Evolutionary conservation across 2,888 invertebrate species (phyloP).

Genomic region (Machimus atricapillus): DNA sequence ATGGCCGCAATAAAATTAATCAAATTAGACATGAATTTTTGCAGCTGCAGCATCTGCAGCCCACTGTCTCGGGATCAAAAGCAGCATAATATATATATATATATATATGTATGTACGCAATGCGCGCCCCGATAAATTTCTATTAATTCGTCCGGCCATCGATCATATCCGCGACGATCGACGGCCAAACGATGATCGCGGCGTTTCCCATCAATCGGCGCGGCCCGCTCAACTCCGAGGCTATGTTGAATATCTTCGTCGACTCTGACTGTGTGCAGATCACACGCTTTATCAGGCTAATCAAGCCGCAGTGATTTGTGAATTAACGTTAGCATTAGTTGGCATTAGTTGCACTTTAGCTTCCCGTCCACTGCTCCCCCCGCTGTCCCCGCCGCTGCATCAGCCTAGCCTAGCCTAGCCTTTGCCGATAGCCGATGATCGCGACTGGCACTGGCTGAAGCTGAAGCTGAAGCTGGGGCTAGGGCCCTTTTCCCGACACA

Average conservation of each 20-base stretch:
- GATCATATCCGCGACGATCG: slow-evolving; percentile 7
- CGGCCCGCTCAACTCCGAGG: not conserved
- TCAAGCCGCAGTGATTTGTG: slow-evolving; percentile 21
- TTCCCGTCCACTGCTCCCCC: not conserved
- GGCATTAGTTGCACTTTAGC: slow-evolving; percentile 23
- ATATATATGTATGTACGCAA: too few species aligned
- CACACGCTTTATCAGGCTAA: slow-evolving; percentile 19
- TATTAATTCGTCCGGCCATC: slow-evolving; percentile 12
- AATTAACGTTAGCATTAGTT: slow-evolving; percentile 4
- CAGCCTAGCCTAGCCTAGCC: not conserved
- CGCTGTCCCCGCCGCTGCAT: too few species aligned
- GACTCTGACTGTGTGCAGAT: not conserved
- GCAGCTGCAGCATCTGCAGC: not conserved
- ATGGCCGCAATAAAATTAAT: slow-evolving; percentile 25
- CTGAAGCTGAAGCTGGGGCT: too few species aligned
- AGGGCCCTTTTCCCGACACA: not conserved
- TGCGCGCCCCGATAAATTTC: slow-evolving; percentile 1
- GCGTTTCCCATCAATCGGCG: slow-evolving; percentile 2
- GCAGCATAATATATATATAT: too few species aligned
- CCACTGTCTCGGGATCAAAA: not conserved
- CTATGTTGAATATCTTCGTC: not conserved
- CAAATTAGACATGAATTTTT: slow-evolving; percentile 12
- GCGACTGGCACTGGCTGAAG: not conserved
- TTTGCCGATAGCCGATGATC: not conserved
- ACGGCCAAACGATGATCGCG: not conserved